Evolutionary conservation across 2,113 vertebrate species (phyloP).

Genomic region (Phylloscopus trochiloides): DNA sequence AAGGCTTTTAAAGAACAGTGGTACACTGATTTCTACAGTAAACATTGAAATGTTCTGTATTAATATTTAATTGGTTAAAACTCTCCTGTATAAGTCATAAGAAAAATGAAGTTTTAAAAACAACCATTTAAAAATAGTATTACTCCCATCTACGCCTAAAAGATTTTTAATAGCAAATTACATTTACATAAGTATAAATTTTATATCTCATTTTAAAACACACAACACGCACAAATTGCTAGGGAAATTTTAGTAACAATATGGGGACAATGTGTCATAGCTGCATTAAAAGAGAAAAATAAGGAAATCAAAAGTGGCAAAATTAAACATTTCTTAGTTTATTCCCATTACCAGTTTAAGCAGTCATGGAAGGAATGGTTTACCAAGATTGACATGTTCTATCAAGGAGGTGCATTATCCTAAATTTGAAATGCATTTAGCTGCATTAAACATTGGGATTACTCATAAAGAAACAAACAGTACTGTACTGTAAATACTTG

Average conservation of each 20-base stretch:
- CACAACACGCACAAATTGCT: neutral
- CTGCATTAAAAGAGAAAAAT: neutral
- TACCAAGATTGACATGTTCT: neutral
- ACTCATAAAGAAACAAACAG: neutral
- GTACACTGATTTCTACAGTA: neutral
- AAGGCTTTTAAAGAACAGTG: neutral
- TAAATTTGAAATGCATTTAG: neutral
- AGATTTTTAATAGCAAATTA: neutral
- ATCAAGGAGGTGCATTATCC: neutral
- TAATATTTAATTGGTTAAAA: constrained; percentile 9
- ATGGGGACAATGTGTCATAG: neutral
- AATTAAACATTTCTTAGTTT: neutral
- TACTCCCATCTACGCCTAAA: neutral
- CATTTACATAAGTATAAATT: neutral
- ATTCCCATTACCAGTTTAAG: neutral
- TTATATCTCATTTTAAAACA: neutral
- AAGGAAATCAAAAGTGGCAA: neutral
- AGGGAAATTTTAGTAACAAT: neutral
- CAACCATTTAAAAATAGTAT: neutral
- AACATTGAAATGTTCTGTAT: neutral
- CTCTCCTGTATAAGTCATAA: neutral
- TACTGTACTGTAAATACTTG: neutral
- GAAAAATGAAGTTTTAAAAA: neutral
- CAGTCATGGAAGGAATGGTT: neutral
- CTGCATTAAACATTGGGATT: neutral